Conservation (phyloP, 2,113 vertebrate species). For the Phyllostomus hastatus region DNA sequence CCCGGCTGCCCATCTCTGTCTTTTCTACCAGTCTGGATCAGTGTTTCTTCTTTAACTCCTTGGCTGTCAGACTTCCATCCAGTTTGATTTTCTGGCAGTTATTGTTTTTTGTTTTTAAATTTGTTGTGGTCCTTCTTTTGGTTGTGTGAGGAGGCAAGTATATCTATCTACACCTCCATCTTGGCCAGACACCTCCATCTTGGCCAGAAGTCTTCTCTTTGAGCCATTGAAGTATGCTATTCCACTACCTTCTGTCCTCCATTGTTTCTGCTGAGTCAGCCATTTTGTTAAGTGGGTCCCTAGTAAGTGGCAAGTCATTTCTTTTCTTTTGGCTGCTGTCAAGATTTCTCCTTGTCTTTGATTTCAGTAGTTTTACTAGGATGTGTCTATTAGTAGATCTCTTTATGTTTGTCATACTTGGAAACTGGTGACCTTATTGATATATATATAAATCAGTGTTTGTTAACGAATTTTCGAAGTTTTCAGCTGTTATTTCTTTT, state of each 20-base stretch:
- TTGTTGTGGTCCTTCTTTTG: too few relatives aligned
- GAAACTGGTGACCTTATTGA: background rate
- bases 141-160: too few relatives aligned
- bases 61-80: too few relatives aligned
- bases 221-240: background rate
- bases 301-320: background rate
- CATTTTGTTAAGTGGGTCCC: background rate
- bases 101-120: too few relatives aligned
- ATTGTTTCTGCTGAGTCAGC: background rate
- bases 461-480: background rate
- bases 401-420: background rate
- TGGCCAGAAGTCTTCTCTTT: background rate
- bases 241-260: background rate
- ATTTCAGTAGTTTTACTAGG: background rate
- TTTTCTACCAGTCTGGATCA: too few relatives aligned
- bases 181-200: background rate
- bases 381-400: background rate
- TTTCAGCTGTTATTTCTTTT: background rate
- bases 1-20: too few relatives aligned
- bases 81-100: too few relatives aligned
- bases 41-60: too few relatives aligned
- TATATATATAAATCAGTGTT: background rate
- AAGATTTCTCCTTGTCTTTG: background rate
- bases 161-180: too few relatives aligned
- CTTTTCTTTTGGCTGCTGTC: background rate